Evolutionary conservation across 2,797 vertebrate species (phyloP), one percentile per base, ranked within the genome.

Genomic region (Salmo trutta): DNA sequence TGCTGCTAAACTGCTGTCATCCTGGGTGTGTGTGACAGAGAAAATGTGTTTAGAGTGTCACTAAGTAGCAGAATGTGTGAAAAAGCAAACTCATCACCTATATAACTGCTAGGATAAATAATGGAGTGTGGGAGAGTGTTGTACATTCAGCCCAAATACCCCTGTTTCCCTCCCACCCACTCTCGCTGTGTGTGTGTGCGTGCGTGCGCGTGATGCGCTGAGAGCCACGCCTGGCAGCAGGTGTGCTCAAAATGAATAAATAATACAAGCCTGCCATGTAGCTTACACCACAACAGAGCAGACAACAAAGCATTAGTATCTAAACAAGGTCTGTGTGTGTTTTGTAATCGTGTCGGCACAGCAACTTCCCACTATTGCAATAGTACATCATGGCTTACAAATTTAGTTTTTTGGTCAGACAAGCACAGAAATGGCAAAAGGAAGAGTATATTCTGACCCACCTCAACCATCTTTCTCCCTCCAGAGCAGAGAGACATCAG

Each of bases 181-280:
- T 64, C 24, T 64, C 59, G 24, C 21, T 24, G 47, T 29, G 71
- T 73, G 41, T 17, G n/a, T 53, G 71, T 53, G 41, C 47, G 68
- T 47, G 76, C 36, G 73, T 82, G 59, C 41, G 56, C 74, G 64
- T 72, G 14, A 3, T 15, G 31, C 15, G 15, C 53, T 36, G 53
- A 56, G 3, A 51, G 8, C 7, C 68, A 47, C 74, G 16, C 36
- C 4, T n/a, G 33, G 24, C 21, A 56, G 65, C 53, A 74, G 68
- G 33, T 77, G 75, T 70, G 65, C 10, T 74, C 1, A 31, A 29
- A 77, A 53, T 59, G 21, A 77, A 77, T 80, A 74, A 73, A 75
- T 64, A 64, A 59, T 70, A 47, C 68, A 71, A 27, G 67, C 19
- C 52, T 76, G 47, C 47, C 8, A 29, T 54, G 51, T 65, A 53